These are phyloP conservation scores for Lutjanus argentimaculatus DNA, from an alignment of 2,797 vertebrate genomes.

Conservation along the genomic window DNA sequence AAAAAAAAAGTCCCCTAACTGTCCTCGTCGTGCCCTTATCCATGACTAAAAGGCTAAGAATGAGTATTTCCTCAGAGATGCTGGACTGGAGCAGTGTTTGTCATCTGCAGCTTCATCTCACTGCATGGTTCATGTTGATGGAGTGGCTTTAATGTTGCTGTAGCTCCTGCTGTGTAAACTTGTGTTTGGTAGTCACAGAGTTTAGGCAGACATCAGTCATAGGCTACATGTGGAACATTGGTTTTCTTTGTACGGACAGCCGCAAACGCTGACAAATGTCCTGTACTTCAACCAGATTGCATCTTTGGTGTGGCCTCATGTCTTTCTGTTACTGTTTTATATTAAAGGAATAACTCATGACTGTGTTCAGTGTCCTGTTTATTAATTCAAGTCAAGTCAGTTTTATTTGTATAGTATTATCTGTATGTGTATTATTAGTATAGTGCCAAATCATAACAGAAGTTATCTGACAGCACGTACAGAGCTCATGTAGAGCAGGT, in stretches of 20 bases:
- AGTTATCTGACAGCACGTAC: no score
- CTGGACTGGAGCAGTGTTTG: not conserved
- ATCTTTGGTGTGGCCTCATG: constrained; percentile 81
- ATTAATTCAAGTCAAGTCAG: no score
- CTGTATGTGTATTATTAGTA: no score
- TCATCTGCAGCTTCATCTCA: constrained; percentile 26
- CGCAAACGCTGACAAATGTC: constrained; percentile 58
- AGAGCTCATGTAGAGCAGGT: no score
- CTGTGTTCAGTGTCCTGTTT: not conserved
- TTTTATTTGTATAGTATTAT: no score
- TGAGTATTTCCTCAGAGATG: not conserved
- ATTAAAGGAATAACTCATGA: constrained; percentile 81
- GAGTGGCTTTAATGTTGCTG: constrained; percentile 22
- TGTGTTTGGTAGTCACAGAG: constrained; percentile 50
- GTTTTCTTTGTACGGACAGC: constrained; percentile 46
- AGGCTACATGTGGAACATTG: constrained; percentile 38
- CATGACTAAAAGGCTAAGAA: constrained; percentile 7
- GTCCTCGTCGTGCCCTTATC: constrained; percentile 2
- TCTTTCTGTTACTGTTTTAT: constrained; percentile 84
- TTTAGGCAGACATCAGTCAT: constrained; percentile 34
- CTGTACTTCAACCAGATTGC: constrained; percentile 58
- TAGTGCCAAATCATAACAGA: no score
- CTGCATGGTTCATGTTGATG: constrained; percentile 48
- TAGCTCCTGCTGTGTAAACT: constrained; percentile 51
- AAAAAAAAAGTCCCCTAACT: not conserved